Percentiles rank a stretch among this genome's conserved stretches.
Evolutionary conservation across 2,797 vertebrate genomes (phyloP).

Genomic region (Neosalanx taihuensis): DNA sequence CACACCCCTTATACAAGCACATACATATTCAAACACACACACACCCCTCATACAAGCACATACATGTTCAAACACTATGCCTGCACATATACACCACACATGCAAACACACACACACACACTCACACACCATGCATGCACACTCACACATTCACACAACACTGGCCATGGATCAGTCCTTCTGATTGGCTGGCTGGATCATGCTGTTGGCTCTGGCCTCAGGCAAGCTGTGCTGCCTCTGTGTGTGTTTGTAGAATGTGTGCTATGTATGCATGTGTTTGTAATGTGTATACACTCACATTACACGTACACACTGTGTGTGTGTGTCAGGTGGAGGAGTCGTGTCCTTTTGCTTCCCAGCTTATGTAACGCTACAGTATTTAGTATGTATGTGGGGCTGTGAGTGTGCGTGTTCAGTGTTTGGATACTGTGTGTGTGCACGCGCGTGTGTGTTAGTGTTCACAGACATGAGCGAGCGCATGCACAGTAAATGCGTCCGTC

Average conservation of each 20-base stretch:
- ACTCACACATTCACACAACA: too few species aligned
- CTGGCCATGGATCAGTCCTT: not conserved
- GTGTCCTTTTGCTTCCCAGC: conserved; percentile 33
- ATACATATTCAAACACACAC: too few species aligned
- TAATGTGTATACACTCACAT: not conserved
- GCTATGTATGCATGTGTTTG: conserved; percentile 3
- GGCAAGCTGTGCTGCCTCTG: conserved; percentile 1
- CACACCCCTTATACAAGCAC: not conserved
- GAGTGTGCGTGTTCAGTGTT: not conserved
- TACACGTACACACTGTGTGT: not conserved
- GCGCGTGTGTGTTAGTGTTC: conserved; percentile 4
- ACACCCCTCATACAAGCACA: not conserved
- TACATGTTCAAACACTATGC: not conserved
- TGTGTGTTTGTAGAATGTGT: conserved; percentile 1
- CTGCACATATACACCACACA: too few species aligned
- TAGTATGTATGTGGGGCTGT: conserved; percentile 1
- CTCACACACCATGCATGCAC: not conserved
- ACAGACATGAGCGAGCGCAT: not conserved
- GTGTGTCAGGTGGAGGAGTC: conserved; percentile 18
- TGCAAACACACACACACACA: not conserved
- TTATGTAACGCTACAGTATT: conserved; percentile 48
- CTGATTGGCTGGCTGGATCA: not conserved
- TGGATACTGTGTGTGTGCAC: conserved; percentile 5
- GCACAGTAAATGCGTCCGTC: not conserved
- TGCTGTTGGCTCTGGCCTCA: not conserved